phyloP scores from a whole-genome alignment of 1,140 invertebrate genomes.

The Telenomus remus region DNA sequence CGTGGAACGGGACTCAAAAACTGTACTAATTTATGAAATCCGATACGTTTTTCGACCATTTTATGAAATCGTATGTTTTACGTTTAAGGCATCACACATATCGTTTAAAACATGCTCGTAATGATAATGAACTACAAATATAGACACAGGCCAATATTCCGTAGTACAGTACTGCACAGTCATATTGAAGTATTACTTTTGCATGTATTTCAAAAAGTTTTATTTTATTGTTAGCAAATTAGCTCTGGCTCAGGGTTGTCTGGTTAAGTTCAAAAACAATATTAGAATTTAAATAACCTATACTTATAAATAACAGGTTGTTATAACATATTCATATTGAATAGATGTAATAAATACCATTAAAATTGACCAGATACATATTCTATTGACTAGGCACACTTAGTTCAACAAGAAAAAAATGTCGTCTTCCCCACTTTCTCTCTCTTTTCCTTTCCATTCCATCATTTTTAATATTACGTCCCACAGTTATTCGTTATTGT shows the following conservation, averaged over 20 bases:
- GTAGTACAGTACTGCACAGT: slow-evolving; percentile 76
- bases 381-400: slow-evolving; percentile 77
- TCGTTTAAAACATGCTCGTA: slow-evolving; percentile 66
- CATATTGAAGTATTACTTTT: slow-evolving; percentile 73
- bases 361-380: slow-evolving; percentile 77
- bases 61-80: too few species aligned
- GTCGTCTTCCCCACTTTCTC: slow-evolving; percentile 41
- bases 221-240: slow-evolving; percentile 60
- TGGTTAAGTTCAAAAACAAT: slow-evolving; percentile 63
- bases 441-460: slow-evolving; percentile 43
- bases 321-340: slow-evolving; percentile 71
- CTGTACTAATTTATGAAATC: too few species aligned
- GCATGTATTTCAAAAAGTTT: slow-evolving; percentile 57
- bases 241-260: slow-evolving; percentile 34
- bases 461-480: slow-evolving; percentile 22
- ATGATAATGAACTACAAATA: slow-evolving; percentile 73
- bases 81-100: too few species aligned
- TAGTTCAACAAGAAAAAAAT: slow-evolving; percentile 75
- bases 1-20: too few species aligned
- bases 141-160: slow-evolving; percentile 76
- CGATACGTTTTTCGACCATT: too few species aligned
- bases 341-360: slow-evolving; percentile 69
- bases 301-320: too few species aligned
- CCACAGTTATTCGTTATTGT: slow-evolving; percentile 54
- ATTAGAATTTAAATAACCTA: slow-evolving; percentile 70